These are phyloP conservation scores for Cettia cetti DNA, from an alignment of 2,113 vertebrate genomes.

Conservation along the genomic window DNA sequence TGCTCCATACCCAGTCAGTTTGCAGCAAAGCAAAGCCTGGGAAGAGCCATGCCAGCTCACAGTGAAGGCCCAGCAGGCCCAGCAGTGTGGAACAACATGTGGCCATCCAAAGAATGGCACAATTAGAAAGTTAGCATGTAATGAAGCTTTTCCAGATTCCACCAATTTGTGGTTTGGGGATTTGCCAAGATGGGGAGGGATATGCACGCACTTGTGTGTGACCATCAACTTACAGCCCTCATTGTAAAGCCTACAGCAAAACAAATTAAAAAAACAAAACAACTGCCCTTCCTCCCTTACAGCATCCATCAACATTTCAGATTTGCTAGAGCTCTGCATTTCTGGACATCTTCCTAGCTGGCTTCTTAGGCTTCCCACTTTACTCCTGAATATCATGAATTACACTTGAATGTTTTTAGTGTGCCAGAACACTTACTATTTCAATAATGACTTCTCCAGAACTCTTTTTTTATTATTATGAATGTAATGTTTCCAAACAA, in stretches of 20 bases:
- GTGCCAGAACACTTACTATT: slow-evolving; percentile 50
- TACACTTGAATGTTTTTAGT: slow-evolving; percentile 11
- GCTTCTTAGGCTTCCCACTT: slow-evolving; percentile 30
- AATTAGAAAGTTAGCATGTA: background rate
- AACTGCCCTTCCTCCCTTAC: background rate
- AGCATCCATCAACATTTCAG: slow-evolving; percentile 3
- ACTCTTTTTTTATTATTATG: slow-evolving; percentile 4
- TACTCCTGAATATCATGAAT: slow-evolving; percentile 50
- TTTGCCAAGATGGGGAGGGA: background rate
- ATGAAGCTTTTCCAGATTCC: slow-evolving; percentile 1
- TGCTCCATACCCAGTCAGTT: background rate
- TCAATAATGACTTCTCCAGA: slow-evolving; percentile 61
- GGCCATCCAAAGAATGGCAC: background rate
- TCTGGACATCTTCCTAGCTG: slow-evolving; percentile 33
- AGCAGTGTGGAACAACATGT: background rate
- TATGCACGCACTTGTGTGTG: background rate
- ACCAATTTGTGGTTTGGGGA: background rate
- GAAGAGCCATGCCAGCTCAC: background rate
- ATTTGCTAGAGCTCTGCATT: slow-evolving; percentile 2
- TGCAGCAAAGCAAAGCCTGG: background rate
- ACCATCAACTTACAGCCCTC: background rate
- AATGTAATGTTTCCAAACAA: slow-evolving; percentile 60
- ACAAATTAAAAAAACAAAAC: background rate
- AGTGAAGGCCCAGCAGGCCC: background rate
- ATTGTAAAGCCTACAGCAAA: background rate